These are phyloP conservation scores for Rutilus rutilus DNA, from an alignment of 2,113 vertebrate species.

Conservation along the genomic window DNA sequence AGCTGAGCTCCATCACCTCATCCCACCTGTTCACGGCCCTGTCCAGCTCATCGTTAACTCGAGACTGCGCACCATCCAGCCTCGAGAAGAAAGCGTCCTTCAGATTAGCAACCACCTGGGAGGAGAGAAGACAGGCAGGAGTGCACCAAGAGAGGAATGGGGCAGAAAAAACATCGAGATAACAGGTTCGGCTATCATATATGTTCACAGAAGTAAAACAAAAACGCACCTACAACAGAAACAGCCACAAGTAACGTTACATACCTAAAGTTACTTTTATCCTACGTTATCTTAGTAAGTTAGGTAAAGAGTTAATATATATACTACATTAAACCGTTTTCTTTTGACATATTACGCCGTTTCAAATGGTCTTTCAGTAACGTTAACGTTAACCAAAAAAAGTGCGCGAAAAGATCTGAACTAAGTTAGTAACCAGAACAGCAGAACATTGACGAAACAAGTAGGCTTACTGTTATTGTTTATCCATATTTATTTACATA, in stretches of 20 bases:
- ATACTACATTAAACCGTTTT: too few relatives aligned
- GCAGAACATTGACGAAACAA: not conserved
- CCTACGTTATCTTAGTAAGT: not conserved
- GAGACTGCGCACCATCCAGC: conserved; percentile 69
- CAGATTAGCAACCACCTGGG: conserved; percentile 70
- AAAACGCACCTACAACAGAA: not conserved
- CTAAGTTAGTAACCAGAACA: not conserved
- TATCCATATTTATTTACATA: not conserved
- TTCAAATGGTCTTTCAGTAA: not conserved
- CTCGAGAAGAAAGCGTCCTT: conserved; percentile 68
- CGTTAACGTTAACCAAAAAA: not conserved
- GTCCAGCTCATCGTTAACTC: conserved; percentile 64
- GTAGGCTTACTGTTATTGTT: not conserved
- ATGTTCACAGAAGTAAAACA: not conserved
- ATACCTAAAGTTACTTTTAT: not conserved
- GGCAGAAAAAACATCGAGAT: not conserved
- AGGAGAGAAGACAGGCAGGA: not conserved
- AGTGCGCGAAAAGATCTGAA: not conserved
- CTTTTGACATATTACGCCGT: too few relatives aligned
- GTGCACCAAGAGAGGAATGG: not conserved
- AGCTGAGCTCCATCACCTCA: not conserved
- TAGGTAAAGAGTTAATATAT: too few relatives aligned
- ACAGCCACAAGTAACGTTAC: not conserved
- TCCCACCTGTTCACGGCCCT: conserved; percentile 59
- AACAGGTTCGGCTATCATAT: not conserved